Base-by-base conservation (phyloP, 2,888 invertebrate genomes). In the Drosophila limbata region DNA sequence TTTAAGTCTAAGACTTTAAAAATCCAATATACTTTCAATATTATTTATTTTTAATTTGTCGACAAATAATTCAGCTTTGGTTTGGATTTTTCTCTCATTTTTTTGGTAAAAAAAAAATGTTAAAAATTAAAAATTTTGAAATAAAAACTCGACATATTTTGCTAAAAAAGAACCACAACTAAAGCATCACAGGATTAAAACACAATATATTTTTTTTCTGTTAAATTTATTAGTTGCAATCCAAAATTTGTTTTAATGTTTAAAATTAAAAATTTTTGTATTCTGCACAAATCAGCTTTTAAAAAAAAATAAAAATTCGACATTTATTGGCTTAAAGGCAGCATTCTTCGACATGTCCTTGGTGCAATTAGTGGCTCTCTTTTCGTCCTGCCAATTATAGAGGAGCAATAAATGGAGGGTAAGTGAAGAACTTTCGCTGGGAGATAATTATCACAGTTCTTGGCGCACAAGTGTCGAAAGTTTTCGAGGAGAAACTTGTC, bases 331-430 rank as follows among this genome's bases (percentile, higher is more conserved):
- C 4, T 0, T 4, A 35, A 35, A 35, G n/a, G 6, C 6, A 5
- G 6, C 4, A 13, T 4, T 37, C 6, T 37, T 13, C 70, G 70
- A 68, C 68, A 48, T 77, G 70, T 79, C 77, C 80, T 69, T 65
- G 67, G 61, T 68, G 77, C 70, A 80, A 80, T 80, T 77, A 80
- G 75, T 63, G 53, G 21, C 53, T 33, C 31, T 59, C 9, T 19
- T 17, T 17, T 3, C 15, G 8, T n/a, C 25, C 13, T 44, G 13
- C 40, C 15, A 19, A 45, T 35, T 25, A 15, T n/a, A 15, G n/a
- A 28, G 15, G 15, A 6, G 35, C n/a, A 50, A 35, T 35, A 33
- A 50, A 19, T 17, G 33, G 8, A 19, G 50, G 33, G 35, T 25
- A n/a, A 6, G 10, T 28, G 3, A n/a, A 35, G 15, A 15, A 47